Conservation (phyloP, 2,797 vertebrate species). For the Loris lydekkerianus region DNA sequence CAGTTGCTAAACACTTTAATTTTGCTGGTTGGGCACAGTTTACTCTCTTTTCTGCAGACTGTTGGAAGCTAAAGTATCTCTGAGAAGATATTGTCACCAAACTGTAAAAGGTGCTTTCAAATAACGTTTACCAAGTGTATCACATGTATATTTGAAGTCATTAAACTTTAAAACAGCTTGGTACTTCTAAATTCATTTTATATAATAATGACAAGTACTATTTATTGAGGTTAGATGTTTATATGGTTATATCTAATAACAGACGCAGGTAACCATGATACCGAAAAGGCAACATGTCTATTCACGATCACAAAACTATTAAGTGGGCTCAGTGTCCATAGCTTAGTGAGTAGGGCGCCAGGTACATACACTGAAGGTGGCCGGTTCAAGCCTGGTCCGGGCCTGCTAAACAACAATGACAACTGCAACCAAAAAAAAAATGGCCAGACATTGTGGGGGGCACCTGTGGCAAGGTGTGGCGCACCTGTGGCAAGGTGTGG, state of each 20-base stretch:
- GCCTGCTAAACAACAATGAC: no score
- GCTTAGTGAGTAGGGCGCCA: no score
- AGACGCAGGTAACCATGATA: neutral
- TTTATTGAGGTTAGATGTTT: neutral
- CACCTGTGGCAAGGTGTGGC: no score
- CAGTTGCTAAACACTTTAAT: neutral
- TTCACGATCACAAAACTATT: neutral
- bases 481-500: no score
- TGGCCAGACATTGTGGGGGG: no score
- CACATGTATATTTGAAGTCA: neutral
- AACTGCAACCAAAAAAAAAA: no score
- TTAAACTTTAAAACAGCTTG: neutral
- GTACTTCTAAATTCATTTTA: neutral
- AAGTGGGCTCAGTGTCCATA: neutral
- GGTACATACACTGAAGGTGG: no score
- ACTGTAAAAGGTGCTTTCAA: conserved; percentile 21
- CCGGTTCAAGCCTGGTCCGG: no score
- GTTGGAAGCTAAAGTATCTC: neutral
- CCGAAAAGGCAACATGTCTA: neutral
- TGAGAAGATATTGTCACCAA: neutral
- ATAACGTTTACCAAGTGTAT: neutral
- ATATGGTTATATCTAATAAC: neutral
- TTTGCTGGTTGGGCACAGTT: neutral
- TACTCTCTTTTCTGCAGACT: neutral
- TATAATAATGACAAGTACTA: conserved; percentile 26